Conservation (phyloP, 2,113 vertebrate species). For the Brienomyrus longianalis region DNA sequence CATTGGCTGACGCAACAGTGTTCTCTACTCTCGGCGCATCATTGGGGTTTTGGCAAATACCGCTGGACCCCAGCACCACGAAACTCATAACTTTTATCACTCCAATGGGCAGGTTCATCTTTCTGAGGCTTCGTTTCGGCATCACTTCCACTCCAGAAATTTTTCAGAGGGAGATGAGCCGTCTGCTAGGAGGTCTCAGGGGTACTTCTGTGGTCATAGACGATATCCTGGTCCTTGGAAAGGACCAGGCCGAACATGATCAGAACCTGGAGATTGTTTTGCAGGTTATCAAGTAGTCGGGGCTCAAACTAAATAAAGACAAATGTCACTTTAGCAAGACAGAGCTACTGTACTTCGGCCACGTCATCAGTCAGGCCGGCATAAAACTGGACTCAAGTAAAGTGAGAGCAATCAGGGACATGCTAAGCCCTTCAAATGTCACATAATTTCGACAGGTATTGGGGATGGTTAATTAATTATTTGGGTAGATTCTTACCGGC, state of each 20-base stretch:
- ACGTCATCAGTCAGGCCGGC: not conserved
- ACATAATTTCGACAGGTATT: not conserved
- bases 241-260: not conserved
- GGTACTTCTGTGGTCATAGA: not conserved
- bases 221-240: not conserved
- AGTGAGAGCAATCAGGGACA: not conserved
- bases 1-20: not conserved
- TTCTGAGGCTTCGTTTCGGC: not conserved
- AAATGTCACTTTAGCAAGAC: not conserved
- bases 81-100: not conserved
- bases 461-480: not conserved
- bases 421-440: not conserved
- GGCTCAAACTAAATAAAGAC: not conserved
- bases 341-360: not conserved
- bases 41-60: not conserved
- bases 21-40: not conserved
- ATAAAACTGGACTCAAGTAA: not conserved
- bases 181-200: not conserved
- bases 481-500: not conserved
- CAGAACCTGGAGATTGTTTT: not conserved
- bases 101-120: not conserved
- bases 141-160: not conserved
- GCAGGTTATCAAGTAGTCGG: not conserved
- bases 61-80: not conserved
- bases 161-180: not conserved